Evolutionary conservation across 2,797 vertebrate genomes (phyloP).

Genomic region (Malurus leucopterus): DNA sequence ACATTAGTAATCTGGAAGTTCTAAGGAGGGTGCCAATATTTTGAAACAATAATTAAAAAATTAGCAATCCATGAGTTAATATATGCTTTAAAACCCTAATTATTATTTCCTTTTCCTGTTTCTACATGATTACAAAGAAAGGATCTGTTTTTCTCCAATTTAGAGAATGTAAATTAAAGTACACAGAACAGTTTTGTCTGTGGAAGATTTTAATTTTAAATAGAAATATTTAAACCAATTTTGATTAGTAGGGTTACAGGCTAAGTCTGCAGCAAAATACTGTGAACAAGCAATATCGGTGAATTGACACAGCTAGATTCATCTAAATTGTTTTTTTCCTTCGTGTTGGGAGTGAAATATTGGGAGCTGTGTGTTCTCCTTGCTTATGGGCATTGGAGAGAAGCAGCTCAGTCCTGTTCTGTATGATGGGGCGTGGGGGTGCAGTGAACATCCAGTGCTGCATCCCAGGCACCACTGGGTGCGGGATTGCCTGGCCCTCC

Average conservation of each 20-base stretch:
- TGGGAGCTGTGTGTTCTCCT: conserved; percentile 14
- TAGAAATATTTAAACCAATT: conserved; percentile 53
- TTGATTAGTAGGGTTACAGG: conserved; percentile 60
- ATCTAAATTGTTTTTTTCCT: conserved; percentile 7
- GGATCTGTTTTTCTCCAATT: conserved; percentile 43
- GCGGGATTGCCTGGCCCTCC: background rate
- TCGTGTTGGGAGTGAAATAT: background rate
- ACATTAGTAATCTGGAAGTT: conserved; percentile 62
- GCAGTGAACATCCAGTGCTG: background rate
- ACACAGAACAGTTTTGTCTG: conserved; percentile 48
- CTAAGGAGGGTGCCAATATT: conserved; percentile 52
- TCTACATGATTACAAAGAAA: conserved; percentile 62
- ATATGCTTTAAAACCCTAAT: conserved; percentile 55
- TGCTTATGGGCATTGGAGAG: background rate
- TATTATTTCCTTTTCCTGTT: conserved; percentile 71
- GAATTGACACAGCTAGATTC: conserved; percentile 32
- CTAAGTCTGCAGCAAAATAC: conserved; percentile 44
- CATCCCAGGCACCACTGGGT: background rate
- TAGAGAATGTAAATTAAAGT: conserved; percentile 49
- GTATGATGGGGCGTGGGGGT: background rate
- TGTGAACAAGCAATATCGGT: background rate
- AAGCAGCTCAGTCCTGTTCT: background rate
- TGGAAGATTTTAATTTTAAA: conserved; percentile 70
- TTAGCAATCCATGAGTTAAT: conserved; percentile 65
- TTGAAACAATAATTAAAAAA: conserved; percentile 61